Percentiles rank a stretch among this genome's conserved stretches.
Evolutionary conservation across 1,140 invertebrate species (phyloP).

Genomic region (Tetraneura akinire): DNA sequence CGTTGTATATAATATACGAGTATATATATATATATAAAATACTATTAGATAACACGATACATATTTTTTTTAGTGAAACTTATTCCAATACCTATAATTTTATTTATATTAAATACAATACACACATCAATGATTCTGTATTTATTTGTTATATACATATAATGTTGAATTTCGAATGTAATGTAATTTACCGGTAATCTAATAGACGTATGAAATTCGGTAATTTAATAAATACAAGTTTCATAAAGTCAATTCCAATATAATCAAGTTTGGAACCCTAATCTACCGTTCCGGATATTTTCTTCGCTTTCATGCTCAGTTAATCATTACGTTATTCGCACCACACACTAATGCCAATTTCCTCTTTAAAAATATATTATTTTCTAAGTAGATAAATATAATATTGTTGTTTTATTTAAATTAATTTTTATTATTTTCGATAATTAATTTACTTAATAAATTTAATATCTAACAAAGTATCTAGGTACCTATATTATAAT

Average conservation of each 20-base stretch:
- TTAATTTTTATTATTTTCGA: too few relatives aligned
- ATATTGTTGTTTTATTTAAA: too few relatives aligned
- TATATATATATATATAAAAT: neutral
- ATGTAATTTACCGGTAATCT: neutral
- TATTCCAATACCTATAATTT: neutral
- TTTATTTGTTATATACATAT: neutral
- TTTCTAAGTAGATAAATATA: too few relatives aligned
- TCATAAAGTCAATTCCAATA: constrained; percentile 8
- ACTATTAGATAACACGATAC: neutral
- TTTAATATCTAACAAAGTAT: too few relatives aligned
- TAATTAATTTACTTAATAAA: too few relatives aligned
- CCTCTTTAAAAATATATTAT: neutral
- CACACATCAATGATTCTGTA: neutral
- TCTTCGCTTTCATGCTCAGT: neutral
- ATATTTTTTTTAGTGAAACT: constrained; percentile 3
- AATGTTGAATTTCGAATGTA: neutral
- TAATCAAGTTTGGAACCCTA: constrained; percentile 37
- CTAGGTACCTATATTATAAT: too few relatives aligned
- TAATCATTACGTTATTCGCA: constrained; percentile 4
- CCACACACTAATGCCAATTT: neutral
- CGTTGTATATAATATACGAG: neutral
- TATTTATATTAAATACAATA: neutral
- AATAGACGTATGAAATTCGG: constrained; percentile 10
- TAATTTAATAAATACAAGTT: constrained; percentile 33
- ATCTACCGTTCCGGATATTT: neutral